Evolutionary conservation across 2,113 vertebrate genomes (phyloP), one percentile per base, ranked within the genome.

Genomic region (Scopus umbretta): DNA sequence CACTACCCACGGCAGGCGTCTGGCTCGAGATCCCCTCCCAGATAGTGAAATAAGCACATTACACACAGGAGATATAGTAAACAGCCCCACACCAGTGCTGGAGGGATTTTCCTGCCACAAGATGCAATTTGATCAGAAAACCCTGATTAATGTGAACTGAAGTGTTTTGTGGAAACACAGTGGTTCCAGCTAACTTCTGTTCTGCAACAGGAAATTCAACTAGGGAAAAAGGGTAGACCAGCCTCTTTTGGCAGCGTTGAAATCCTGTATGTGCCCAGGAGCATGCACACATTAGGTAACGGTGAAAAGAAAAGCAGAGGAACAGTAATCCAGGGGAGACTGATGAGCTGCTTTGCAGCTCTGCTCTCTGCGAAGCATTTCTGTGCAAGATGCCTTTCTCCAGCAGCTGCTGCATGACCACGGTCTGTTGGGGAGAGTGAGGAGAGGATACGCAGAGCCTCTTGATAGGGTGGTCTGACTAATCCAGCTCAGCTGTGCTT

Each of bases 361-460:
- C 34, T 70, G 76, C 12, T 32, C 32, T 36, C 43, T 49, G 36
- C 2, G 6, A 25, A 43, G 61, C 22, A 2, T 10, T n/a, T 1
- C 66, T 66, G 66, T 30, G 50, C n/a, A 38, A 7, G 36, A n/a
- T 2, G 2, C 56, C 58, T 30, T 38, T 3, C 4, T n/a, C 9
- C 58, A 67, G 82, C 67, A n/a, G 75, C 74, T 65, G 43, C 79
- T 70, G 49, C n/a, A 50, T 71, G 50, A 40, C 74, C 10, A 14
- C 2, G 65, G 11, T 12, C 23, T 74, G 63, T 11, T 4, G 5
- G 27, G 25, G 16, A 61, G 14, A 13, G 6, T 0, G 0, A 78
- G 45, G 27, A n/a, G 7, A 23, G 59, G 40, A 52, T 27, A 17
- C 18, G 12, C 55, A 38, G 17, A 34, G 7, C 26, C 45, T 78